Base-by-base conservation (phyloP, 1,140 invertebrate species). In the Drusus annulatus region DNA sequence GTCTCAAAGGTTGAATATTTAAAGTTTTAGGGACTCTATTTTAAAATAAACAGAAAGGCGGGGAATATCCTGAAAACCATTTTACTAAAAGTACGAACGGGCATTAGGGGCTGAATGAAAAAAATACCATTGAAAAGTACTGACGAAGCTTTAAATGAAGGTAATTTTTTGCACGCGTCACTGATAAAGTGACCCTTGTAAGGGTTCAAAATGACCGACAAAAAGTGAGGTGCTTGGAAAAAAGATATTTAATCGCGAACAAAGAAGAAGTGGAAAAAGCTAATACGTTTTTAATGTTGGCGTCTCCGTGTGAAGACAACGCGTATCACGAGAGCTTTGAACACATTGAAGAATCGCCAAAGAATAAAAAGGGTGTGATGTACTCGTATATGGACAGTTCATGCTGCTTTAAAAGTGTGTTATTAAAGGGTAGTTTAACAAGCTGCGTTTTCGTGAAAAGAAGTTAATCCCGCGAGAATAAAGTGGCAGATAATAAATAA, bases 271-370 rank as follows among this genome's bases (percentile, higher is more conserved):
- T n/a, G 16, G 15, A 63, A 28, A 65, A 65, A 65, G 62, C 28
- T 65, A 65, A 65, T 65, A n/a, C 62, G 4, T 28, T 65, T 65
- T 65, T 65, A 65, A 65, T 65, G 62, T 65, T 65, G 21, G 62
- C 7, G 31, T 16, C 21, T 21, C 60, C 21, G 23, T 28, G 23
- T 65, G 23, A 65, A 65, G 62, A 28, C 21, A 45, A 45, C 8
- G 36, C 10, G 13, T 45, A 45, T 45, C 13, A 45, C 8, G 36
- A 45, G 36, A 45, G 36, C 8, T 45, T 45, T 45, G 7, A 45
- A 45, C 36, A 45, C 36, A 45, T 13, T 1, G 13, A 2, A 10
- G 36, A 13, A 45, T 13, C 36, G 36, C 13, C 7, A 45, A 45
- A 45, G 8, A 13, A 45, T 45, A 36, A 8, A 4, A 7, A 0